Conservation (phyloP, 64 coral and sea anemone species). For the Montipora foliosa region DNA sequence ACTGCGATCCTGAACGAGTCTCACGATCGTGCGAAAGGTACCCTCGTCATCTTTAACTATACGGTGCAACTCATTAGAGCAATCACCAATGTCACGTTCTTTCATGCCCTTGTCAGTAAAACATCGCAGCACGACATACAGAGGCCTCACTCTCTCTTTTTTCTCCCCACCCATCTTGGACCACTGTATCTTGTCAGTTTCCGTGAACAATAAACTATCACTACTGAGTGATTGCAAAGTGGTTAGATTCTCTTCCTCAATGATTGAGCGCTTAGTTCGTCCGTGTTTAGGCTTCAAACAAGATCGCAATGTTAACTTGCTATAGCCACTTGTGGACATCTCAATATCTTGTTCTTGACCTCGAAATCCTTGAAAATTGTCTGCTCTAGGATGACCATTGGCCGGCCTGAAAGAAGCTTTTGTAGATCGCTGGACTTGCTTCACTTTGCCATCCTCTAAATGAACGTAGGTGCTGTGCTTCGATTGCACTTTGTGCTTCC, state of each 20-base stretch:
- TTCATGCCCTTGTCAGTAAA: constrained; percentile 80
- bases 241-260: not conserved
- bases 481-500: constrained; percentile 70
- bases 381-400: constrained; percentile 64
- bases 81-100: constrained; percentile 79
- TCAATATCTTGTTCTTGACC: constrained; percentile 68
- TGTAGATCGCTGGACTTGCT: constrained; percentile 24
- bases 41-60: constrained; percentile 59
- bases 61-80: constrained; percentile 85
- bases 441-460: constrained; percentile 48
- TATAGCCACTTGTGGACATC: constrained; percentile 68
- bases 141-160: constrained; percentile 44
- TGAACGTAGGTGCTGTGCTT: constrained; percentile 26
- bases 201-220: constrained; percentile 67
- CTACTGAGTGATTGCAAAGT: not conserved
- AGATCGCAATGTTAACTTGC: constrained; percentile 46
- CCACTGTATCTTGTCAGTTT: constrained; percentile 81
- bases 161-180: constrained; percentile 83
- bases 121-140: constrained; percentile 90
- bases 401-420: constrained; percentile 33
- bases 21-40: constrained; percentile 50
- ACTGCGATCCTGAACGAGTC: constrained; percentile 68
- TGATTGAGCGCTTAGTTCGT: not conserved
- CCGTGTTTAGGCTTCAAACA: constrained; percentile 25
- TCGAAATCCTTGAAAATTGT: constrained; percentile 65